Base-by-base conservation (phyloP, 2,797 vertebrate species). In the Phataginus tricuspis region DNA sequence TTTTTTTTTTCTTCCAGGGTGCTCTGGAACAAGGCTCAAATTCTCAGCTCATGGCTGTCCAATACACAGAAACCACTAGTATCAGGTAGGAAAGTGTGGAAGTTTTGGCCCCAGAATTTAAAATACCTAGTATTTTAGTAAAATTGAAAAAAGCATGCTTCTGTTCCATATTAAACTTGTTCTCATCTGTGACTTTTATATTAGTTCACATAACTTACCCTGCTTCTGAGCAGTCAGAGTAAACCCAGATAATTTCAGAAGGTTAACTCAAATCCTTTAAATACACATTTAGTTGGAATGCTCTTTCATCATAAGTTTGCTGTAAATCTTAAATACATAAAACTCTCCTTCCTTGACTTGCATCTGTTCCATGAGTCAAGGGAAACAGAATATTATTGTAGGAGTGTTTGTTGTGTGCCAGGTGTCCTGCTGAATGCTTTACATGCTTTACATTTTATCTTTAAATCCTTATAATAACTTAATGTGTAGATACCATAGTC, bases 41-140 rank as follows among this genome's bases (percentile, higher is more conserved):
- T 75, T 99, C 99, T 64, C 99, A 99, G 97, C 98, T 99, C 61
- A 98, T 99, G 98, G 98, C 99, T 2, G 98, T 99, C 97, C 99
- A 99, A 86, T 99, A 99, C 96, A 99, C 98, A 51, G 99, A 99
- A 96, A 98, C 99, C 96, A 98, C 99, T 18, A 96, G 98, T 74
- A 98, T 99, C 96, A 99, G 99, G 99, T 99, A 98, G 99, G 99
- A 92, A n/a, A 31, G 8, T 55, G 1, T 59, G 14, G 55, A 72
- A 27, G 29, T 21, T 68, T 71, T 63, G 29, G 13, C 39, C 25
- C 29, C 16, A 34, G 55, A 66, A n/a, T 93, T 95, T 64, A 2
- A 91, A 75, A 66, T 88, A 49, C 13, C 21, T 84, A 6, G 7
- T 93, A 49, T 51, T 85, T 88, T 94, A 85, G 9, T 86, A 39